These are phyloP conservation scores for Cygnus olor DNA, from an alignment of 2,797 vertebrate genomes.

Conservation along the genomic window DNA sequence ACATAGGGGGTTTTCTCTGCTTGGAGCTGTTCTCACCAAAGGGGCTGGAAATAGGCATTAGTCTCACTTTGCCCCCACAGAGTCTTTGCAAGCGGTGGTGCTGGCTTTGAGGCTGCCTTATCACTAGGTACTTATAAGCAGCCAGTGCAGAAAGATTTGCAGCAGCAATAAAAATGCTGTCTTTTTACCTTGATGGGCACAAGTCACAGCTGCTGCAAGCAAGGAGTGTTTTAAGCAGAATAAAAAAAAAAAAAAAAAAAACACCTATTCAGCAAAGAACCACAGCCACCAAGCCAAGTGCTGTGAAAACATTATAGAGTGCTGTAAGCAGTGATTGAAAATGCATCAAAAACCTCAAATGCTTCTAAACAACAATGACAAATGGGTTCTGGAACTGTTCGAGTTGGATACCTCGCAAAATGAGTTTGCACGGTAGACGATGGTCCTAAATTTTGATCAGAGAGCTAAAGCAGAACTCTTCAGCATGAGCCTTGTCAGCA, in stretches of 20 bases:
- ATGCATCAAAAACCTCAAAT: slow-evolving; percentile 26
- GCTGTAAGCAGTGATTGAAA: slow-evolving; percentile 40
- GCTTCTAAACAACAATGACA: slow-evolving; percentile 45
- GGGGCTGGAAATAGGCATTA: slow-evolving; percentile 59
- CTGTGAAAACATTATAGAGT: neutral
- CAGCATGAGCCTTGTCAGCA: slow-evolving; percentile 36
- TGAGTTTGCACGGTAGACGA: neutral
- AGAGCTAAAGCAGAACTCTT: slow-evolving; percentile 23
- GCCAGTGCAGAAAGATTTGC: slow-evolving; percentile 11
- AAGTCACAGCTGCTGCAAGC: slow-evolving; percentile 1
- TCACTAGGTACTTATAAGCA: neutral
- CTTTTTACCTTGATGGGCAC: slow-evolving; percentile 33
- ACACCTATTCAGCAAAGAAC: neutral
- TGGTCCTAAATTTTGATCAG: slow-evolving; percentile 28
- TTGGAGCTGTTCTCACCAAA: slow-evolving; percentile 56
- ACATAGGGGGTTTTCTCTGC: slow-evolving; percentile 54
- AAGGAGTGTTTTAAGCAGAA: neutral
- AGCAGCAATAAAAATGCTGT: slow-evolving; percentile 38
- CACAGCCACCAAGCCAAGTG: neutral
- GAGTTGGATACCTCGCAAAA: slow-evolving; percentile 19
- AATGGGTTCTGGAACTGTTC: slow-evolving; percentile 32
- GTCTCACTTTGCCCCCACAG: slow-evolving; percentile 51
- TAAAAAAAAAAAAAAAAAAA: neutral
- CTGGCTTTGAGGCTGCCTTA: slow-evolving; percentile 29
- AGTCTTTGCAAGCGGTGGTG: slow-evolving; percentile 7